phyloP scores from a whole-genome alignment of 2,113 vertebrate genomes.

The Xiphorhynchus elegans region DNA sequence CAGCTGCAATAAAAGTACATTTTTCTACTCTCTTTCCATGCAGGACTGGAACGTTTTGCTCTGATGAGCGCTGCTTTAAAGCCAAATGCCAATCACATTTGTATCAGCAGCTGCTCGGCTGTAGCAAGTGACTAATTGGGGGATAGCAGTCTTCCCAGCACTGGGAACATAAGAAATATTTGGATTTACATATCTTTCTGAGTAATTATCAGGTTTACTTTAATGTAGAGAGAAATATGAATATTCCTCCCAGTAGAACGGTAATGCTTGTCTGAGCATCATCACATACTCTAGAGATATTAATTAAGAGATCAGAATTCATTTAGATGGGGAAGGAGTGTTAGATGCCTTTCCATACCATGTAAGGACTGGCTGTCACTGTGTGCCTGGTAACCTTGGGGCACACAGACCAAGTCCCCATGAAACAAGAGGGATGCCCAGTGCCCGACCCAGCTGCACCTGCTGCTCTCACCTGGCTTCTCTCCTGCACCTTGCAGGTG shows the following conservation, averaged over 20 bases:
- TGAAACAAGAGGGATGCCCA: fast-evolving
- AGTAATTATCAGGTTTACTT: slow-evolving; percentile 34
- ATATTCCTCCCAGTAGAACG: neutral
- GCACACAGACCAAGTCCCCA: fast-evolving
- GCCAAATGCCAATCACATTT: slow-evolving; percentile 37
- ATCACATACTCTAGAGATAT: neutral
- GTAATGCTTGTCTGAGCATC: neutral
- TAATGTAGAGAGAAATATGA: neutral
- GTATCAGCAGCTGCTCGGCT: slow-evolving; percentile 4
- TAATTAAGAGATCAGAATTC: slow-evolving; percentile 7
- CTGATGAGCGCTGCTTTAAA: slow-evolving; percentile 22
- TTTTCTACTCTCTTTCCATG: slow-evolving; percentile 8
- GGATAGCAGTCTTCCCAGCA: neutral
- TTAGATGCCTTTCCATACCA: neutral
- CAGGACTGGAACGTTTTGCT: slow-evolving; percentile 43
- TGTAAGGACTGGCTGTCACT: neutral
- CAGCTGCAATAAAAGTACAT: slow-evolving; percentile 35
- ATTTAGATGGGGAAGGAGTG: neutral
- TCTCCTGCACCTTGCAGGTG: neutral
- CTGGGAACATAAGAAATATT: neutral
- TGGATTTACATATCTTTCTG: slow-evolving; percentile 23
- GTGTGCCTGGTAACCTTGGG: neutral
- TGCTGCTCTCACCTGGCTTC: neutral
- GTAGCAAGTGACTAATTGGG: slow-evolving; percentile 35
- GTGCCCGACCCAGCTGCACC: neutral